Conservation (phyloP, 2,888 invertebrate genomes). For the Pecten maximus region DNA sequence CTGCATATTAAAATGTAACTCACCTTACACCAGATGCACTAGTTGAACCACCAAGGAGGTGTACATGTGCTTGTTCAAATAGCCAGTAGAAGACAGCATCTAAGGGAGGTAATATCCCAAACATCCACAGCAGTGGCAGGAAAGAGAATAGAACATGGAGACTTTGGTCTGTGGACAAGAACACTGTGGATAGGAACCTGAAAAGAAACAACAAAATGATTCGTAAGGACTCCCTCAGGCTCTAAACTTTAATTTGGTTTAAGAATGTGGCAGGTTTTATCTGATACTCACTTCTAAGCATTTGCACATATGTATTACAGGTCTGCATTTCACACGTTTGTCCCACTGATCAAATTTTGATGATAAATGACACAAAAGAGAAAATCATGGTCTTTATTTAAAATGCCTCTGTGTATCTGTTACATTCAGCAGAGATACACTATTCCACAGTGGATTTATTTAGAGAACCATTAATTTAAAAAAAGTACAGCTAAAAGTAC, state of each 20-base stretch:
- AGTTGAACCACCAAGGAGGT: conserved; percentile 78
- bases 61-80: conserved; percentile 76
- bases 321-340: too few relatives aligned
- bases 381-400: background rate
- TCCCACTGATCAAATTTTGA: too few relatives aligned
- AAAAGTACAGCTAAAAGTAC: too few relatives aligned
- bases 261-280: background rate
- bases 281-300: background rate
- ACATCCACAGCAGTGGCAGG: conserved; percentile 77
- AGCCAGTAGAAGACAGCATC: conserved; percentile 78
- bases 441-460: too few relatives aligned
- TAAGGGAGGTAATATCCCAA: conserved; percentile 78
- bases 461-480: too few relatives aligned
- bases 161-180: conserved; percentile 73
- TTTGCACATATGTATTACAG: too few relatives aligned
- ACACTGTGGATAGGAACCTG: conserved; percentile 67
- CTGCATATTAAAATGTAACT: conserved; percentile 14
- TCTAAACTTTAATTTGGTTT: too few relatives aligned
- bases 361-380: too few relatives aligned
- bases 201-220: conserved; percentile 42
- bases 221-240: too few relatives aligned
- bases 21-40: conserved; percentile 78
- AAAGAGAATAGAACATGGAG: conserved; percentile 78
- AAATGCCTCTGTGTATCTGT: background rate
- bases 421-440: background rate